These are phyloP conservation scores for Diplolepis rosae DNA, from an alignment of 2,888 invertebrate genomes.

Conservation along the genomic window DNA sequence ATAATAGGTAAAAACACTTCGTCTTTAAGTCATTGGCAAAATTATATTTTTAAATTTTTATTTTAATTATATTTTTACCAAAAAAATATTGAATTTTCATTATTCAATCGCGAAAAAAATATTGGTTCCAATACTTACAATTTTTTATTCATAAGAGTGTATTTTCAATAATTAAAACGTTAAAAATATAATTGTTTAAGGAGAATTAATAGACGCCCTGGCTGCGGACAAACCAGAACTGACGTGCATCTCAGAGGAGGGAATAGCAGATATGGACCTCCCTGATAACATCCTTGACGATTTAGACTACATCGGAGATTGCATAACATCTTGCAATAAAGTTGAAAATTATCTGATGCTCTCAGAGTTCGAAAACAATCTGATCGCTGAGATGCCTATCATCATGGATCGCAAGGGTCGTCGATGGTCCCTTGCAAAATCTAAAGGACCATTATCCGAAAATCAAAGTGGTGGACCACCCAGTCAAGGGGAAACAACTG, in stretches of 20 bases:
- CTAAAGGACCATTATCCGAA: slow-evolving; percentile 57
- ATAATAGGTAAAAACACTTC: too few species aligned
- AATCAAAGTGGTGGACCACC: slow-evolving; percentile 68
- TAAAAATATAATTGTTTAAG: slow-evolving; percentile 39
- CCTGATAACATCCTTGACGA: slow-evolving; percentile 87
- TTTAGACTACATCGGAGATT: slow-evolving; percentile 86
- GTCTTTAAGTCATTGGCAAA: too few species aligned
- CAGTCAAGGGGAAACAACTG: slow-evolving; percentile 49
- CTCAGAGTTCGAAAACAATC: slow-evolving; percentile 89
- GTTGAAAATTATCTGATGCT: slow-evolving; percentile 90
- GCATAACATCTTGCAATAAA: slow-evolving; percentile 90
- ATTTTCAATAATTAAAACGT: neutral
- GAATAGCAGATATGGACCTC: slow-evolving; percentile 87
- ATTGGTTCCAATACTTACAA: too few species aligned
- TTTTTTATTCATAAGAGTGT: too few species aligned
- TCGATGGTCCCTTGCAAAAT: slow-evolving; percentile 82
- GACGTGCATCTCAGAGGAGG: slow-evolving; percentile 90
- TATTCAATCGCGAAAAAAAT: too few species aligned
- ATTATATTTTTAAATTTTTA: too few species aligned
- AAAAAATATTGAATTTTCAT: too few species aligned
- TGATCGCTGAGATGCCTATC: slow-evolving; percentile 86
- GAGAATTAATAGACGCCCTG: slow-evolving; percentile 58
- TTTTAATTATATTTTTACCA: too few species aligned
- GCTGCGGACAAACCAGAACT: slow-evolving; percentile 81
- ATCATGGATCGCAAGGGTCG: slow-evolving; percentile 83